Evolutionary conservation across 1,140 invertebrate genomes (phyloP), one percentile per base, ranked within the genome.

Genomic region (Drosophila cardini): DNA sequence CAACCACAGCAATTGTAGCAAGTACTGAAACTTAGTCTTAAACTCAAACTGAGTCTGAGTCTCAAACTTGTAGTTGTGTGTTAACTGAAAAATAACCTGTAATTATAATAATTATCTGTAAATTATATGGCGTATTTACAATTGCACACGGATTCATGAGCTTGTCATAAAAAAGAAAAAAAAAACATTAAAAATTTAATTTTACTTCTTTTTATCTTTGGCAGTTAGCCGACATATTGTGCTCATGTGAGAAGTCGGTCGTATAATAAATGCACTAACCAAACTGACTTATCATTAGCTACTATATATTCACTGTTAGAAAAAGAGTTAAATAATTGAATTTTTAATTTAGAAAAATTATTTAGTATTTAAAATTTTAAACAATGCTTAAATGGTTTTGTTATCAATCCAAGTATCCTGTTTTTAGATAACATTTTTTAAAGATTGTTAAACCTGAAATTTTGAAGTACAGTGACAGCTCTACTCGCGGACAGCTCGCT

Each of bases 31-130:
- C 57, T 43, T 62, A 34, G 58, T 46, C 34, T 62, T 36, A 21
- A 62, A 48, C 55, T 48, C 68, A 56, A 45, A 43, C 48, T 34
- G n/a, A 36, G 13, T 16, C 48, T 34, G n/a, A 36, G 13, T 16
- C 32, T 53, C 30, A 13, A 4, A 38, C 7, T 53, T 15, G 18
- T 26, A 62, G 63, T 84, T 72, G 63, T 46, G 80, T 75, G 84
- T 89, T 89, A 89, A 89, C 85, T 84, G 80, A 89, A 83, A 73
- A 84, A 89, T 90, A 84, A 80, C 80, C 65, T 72, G 84, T 89
- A 89, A 89, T 89, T 89, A 89, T 89, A 84, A 89, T 84, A 89
- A 89, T 89, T 84, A 89, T 89, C 80, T 84, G 84, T 89, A 89
- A 89, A 89, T 89, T 89, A 89, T 89, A 89, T 80, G 70, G 77